phyloP scores from a whole-genome alignment of 2,888 invertebrate species.

The Andrena bucephala region DNA sequence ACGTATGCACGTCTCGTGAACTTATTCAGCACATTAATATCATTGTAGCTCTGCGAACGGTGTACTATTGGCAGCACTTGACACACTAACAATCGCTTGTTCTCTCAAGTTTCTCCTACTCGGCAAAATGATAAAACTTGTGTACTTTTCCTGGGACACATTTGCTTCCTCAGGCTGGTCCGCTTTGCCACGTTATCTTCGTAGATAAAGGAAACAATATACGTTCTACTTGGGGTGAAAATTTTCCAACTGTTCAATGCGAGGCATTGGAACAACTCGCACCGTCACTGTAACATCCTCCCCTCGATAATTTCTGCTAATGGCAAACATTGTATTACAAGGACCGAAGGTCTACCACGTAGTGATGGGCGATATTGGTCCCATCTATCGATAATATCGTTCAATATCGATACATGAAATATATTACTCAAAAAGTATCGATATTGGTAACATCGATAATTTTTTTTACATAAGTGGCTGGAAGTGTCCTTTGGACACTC shows the following conservation, averaged over 20 bases:
- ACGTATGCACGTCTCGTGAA: not conserved
- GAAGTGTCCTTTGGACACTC: no score
- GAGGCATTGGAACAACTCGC: not conserved
- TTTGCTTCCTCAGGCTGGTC: slow-evolving; percentile 35
- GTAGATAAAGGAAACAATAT: slow-evolving; percentile 62
- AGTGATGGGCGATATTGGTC: no score
- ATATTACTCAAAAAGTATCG: no score
- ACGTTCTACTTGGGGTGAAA: slow-evolving; percentile 24
- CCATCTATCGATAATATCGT: no score
- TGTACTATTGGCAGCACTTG: slow-evolving; percentile 11
- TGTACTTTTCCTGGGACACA: slow-evolving; percentile 57
- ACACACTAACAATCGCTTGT: slow-evolving; percentile 48
- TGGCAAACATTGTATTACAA: not conserved
- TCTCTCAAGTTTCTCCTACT: slow-evolving; percentile 44
- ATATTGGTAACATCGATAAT: no score
- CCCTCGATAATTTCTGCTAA: not conserved
- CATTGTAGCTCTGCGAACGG: not conserved
- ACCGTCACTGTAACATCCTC: no score
- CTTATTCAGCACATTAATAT: not conserved
- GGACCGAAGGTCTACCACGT: not conserved
- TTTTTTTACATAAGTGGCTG: no score
- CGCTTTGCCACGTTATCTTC: slow-evolving; percentile 52
- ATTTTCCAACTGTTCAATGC: slow-evolving; percentile 21
- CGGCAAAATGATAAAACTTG: slow-evolving; percentile 57
- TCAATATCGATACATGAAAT: no score